These are phyloP conservation scores for Acridotheres tristis DNA, from an alignment of 2,797 vertebrate species.

Conservation along the genomic window DNA sequence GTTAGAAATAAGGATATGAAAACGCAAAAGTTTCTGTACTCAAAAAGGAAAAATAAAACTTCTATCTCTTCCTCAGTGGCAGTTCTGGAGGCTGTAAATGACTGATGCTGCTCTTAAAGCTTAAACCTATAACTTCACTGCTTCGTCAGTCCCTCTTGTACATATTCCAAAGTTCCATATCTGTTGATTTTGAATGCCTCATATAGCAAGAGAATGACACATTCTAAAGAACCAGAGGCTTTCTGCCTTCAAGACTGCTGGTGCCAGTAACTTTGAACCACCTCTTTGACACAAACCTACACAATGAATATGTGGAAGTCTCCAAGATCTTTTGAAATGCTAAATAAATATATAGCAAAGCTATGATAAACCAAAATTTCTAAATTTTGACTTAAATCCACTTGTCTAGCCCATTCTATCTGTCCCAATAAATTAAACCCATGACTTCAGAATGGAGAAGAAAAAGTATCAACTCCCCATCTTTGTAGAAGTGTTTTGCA, in stretches of 20 bases:
- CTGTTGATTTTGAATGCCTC: background rate
- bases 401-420: background rate
- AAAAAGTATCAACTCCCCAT: background rate
- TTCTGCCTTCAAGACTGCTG: background rate
- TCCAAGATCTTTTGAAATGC: background rate
- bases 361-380: background rate
- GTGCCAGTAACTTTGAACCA: background rate
- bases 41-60: background rate
- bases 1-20: background rate
- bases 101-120: background rate
- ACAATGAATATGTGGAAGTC: background rate
- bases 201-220: background rate
- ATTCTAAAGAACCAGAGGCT: background rate
- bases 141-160: accelerated
- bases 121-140: background rate
- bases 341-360: background rate
- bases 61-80: background rate
- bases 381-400: background rate
- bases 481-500: background rate
- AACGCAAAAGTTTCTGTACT: background rate
- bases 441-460: background rate
- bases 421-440: background rate
- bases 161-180: background rate
- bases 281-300: background rate
- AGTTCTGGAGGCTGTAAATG: background rate